Evolutionary conservation across 2,113 vertebrate genomes (phyloP).

Genomic region (Dicerorhinus sumatrensis): DNA sequence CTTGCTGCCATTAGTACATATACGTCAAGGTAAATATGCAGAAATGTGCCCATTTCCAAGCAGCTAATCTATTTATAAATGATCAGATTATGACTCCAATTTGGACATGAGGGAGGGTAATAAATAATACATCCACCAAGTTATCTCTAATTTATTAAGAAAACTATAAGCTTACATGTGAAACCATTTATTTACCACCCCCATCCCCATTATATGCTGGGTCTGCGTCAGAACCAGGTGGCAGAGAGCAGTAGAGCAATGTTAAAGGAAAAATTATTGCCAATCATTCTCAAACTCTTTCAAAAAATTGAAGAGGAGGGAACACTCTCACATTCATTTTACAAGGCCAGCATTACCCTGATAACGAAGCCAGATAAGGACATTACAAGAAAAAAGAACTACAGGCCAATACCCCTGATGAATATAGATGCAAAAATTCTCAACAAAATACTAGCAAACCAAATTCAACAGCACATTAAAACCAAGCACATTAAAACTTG

Average conservation of each 20-base stretch:
- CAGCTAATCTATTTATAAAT: conserved; percentile 69
- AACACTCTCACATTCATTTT: not conserved
- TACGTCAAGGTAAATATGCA: conserved; percentile 70
- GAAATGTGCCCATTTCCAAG: conserved; percentile 66
- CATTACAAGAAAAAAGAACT: not conserved
- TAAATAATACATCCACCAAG: conserved; percentile 56
- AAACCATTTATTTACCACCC: conserved; percentile 22
- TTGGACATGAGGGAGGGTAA: not conserved
- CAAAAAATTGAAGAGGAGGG: not conserved
- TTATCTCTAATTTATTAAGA: conserved; percentile 53
- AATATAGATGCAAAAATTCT: not conserved
- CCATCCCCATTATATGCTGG: not conserved
- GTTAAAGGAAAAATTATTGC: not conserved
- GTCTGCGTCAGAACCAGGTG: not conserved
- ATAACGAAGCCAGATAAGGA: not conserved
- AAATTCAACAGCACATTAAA: not conserved
- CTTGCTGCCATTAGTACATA: conserved; percentile 61
- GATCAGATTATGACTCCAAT: conserved; percentile 65
- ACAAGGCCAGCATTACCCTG: not conserved
- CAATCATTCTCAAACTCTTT: not conserved
- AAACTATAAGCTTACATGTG: conserved; percentile 32
- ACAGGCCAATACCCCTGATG: not conserved
- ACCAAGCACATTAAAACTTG: too few species aligned
- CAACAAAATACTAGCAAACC: not conserved
- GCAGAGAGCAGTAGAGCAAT: not conserved